Evolutionary conservation across 2,888 invertebrate species (phyloP).

Genomic region (Eulithis prunata): DNA sequence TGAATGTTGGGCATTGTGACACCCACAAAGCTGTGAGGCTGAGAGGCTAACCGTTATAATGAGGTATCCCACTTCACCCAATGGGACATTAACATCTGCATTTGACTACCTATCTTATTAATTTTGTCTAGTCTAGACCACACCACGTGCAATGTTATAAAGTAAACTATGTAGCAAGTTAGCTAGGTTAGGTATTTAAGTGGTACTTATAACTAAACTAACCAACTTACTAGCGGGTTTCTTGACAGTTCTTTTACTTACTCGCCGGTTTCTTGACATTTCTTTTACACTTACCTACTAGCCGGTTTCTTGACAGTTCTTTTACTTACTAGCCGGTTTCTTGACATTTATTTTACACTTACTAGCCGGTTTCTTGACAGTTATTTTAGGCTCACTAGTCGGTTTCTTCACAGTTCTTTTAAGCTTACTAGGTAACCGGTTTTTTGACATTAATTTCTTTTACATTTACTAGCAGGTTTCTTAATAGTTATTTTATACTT

Average conservation of each 20-base stretch:
- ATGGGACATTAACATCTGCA: conserved; percentile 40
- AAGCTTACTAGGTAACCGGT: too few species aligned
- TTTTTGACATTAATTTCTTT: neutral
- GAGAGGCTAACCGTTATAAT: conserved; percentile 48
- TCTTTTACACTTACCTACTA: neutral
- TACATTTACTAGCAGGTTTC: neutral
- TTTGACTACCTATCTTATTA: conserved; percentile 25
- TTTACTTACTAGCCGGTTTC: neutral
- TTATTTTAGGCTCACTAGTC: neutral
- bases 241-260: neutral
- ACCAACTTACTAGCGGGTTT: too few species aligned
- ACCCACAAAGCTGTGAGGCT: conserved; percentile 44
- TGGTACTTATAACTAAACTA: too few species aligned
- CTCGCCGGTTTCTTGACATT: neutral
- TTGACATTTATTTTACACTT: neutral
- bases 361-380: neutral
- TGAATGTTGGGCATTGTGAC: conserved; percentile 54
- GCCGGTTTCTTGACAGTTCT: neutral
- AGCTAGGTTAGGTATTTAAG: too few species aligned
- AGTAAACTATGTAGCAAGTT: too few species aligned
- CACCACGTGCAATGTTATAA: neutral
- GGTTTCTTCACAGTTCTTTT: neutral
- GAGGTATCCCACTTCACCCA: conserved; percentile 49
- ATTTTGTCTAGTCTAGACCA: conserved; percentile 2
- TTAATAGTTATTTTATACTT: neutral